Percentiles rank a stretch among this genome's conserved stretches.
Conservation (phyloP, 2,113 vertebrate species). For the Cyprinodon brontotheroides region DNA sequence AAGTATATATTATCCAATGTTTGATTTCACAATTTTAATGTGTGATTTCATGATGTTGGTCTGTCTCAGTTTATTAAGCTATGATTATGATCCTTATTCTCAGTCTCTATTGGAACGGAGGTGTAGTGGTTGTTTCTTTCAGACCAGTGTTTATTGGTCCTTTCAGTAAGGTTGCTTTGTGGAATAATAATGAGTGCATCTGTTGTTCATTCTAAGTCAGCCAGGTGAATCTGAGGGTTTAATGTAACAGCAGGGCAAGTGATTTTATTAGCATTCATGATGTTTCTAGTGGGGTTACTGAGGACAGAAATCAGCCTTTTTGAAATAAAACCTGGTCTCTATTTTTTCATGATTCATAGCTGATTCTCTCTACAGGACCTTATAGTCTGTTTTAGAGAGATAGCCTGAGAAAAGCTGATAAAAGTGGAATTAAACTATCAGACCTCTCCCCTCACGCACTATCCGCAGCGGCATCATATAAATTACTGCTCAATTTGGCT, state of each 20-base stretch:
- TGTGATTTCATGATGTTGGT: too few species aligned
- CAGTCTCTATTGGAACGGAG: neutral
- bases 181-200: slow-evolving; percentile 74
- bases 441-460: slow-evolving; percentile 63
- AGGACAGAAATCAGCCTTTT: slow-evolving; percentile 52
- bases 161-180: slow-evolving; percentile 51
- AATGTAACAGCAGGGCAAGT: slow-evolving; percentile 66
- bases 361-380: slow-evolving; percentile 33
- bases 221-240: slow-evolving; percentile 71
- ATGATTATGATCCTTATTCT: neutral
- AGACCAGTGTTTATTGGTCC: slow-evolving; percentile 43
- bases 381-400: slow-evolving; percentile 41
- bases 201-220: slow-evolving; percentile 59
- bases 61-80: neutral
- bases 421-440: slow-evolving; percentile 73
- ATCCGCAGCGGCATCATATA: slow-evolving; percentile 72
- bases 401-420: slow-evolving; percentile 68
- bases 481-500: slow-evolving; percentile 80
- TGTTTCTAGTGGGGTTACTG: slow-evolving; percentile 62
- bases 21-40: neutral
- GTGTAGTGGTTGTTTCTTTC: neutral
- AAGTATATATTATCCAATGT: slow-evolving; percentile 13
- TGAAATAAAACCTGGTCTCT: slow-evolving; percentile 11
- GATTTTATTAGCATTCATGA: slow-evolving; percentile 74
- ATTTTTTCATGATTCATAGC: slow-evolving; percentile 48